These are phyloP conservation scores for Troglohyphantes excavatus DNA, from an alignment of 2,888 invertebrate genomes.

Conservation along the genomic window DNA sequence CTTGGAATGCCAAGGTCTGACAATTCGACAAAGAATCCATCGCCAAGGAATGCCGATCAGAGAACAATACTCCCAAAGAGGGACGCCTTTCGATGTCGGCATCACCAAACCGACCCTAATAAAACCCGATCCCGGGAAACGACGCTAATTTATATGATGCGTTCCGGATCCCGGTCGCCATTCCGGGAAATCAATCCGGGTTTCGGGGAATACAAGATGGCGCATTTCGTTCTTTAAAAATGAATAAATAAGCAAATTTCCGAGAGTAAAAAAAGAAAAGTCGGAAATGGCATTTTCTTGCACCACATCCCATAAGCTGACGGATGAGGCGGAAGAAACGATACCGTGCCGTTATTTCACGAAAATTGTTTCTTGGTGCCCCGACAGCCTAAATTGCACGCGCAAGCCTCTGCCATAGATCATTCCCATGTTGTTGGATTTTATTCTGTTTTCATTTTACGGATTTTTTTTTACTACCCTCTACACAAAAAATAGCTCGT, in stretches of 20 bases:
- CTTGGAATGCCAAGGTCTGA: background rate
- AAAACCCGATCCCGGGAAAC: conserved; percentile 44
- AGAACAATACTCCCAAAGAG: background rate
- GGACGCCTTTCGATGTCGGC: background rate
- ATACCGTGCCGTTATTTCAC: conserved; percentile 72
- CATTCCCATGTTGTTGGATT: conserved; percentile 43
- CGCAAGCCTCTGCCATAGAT: conserved; percentile 68
- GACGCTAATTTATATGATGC: conserved; percentile 70
- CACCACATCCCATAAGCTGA: conserved; percentile 71
- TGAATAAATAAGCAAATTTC: conserved; percentile 75
- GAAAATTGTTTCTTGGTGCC: conserved; percentile 71
- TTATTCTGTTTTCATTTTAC: conserved; percentile 49
- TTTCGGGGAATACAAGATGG: conserved; percentile 40
- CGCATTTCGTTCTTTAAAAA: conserved; percentile 44
- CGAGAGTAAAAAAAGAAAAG: no score
- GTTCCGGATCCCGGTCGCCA: conserved; percentile 25
- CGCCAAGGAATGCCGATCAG: background rate
- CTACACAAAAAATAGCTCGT: conserved; percentile 34
- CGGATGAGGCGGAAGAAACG: conserved; percentile 71
- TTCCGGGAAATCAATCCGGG: conserved; percentile 4
- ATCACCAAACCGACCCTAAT: conserved; percentile 30
- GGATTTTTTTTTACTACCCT: background rate
- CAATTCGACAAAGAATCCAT: background rate
- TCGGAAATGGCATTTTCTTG: conserved; percentile 61
- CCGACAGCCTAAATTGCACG: conserved; percentile 71